Conservation (phyloP, 2,888 invertebrate species). For the Cetonia aurata region DNA sequence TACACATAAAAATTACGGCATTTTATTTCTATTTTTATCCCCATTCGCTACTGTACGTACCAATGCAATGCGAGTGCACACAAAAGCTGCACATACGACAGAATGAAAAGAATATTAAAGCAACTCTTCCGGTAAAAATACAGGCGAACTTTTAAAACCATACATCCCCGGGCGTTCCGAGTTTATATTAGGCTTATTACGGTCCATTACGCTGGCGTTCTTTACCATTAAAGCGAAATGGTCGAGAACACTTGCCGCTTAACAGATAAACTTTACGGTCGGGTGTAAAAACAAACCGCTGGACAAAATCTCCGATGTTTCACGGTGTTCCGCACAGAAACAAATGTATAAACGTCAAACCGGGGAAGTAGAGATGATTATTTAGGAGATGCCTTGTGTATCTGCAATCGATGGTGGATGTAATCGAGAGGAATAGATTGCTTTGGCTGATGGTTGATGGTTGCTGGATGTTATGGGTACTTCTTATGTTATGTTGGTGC, state of each 20-base stretch:
- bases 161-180: constrained; percentile 20
- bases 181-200: constrained; percentile 37
- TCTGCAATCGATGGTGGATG: no score
- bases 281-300: constrained; percentile 25
- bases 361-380: no score
- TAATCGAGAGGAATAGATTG: no score
- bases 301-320: constrained; percentile 17
- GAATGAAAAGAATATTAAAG: constrained; percentile 3
- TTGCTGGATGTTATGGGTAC: no score
- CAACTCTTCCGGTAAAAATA: constrained; percentile 26
- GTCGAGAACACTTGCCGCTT: constrained; percentile 38
- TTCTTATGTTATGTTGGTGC: no score
- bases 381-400: no score
- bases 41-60: no score
- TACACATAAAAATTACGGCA: no score
- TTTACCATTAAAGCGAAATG: constrained; percentile 35
- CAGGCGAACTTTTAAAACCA: constrained; percentile 19
- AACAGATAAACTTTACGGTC: constrained; percentile 31
- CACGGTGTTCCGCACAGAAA: constrained; percentile 16
- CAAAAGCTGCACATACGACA: no score
- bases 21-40: no score
- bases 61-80: no score
- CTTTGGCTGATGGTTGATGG: no score
- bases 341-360: not conserved
- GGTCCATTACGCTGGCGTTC: constrained; percentile 31